Evolutionary conservation across 2,113 vertebrate species (phyloP).

Genomic region (Chrysemys picta): DNA sequence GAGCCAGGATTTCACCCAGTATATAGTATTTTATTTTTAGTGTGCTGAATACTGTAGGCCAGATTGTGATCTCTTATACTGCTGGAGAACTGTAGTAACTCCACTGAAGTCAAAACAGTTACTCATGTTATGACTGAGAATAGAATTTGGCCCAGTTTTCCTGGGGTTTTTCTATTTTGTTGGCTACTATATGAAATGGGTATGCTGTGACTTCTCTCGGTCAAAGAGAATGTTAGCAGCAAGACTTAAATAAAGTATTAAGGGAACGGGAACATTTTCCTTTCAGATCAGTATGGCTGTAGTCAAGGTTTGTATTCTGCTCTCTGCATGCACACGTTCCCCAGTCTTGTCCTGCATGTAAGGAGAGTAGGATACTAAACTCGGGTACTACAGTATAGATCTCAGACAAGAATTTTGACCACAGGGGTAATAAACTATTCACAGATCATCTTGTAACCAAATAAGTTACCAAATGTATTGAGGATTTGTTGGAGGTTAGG

Average conservation of each 20-base stretch:
- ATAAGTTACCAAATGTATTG: not conserved
- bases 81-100: not conserved
- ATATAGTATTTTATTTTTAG: not conserved
- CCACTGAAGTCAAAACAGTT: not conserved
- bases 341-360: constrained; percentile 30
- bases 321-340: not conserved
- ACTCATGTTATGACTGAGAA: not conserved
- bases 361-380: constrained; percentile 27
- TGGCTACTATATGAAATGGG: constrained; percentile 15
- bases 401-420: constrained; percentile 38
- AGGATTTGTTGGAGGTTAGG: constrained; percentile 1
- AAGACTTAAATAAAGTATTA: constrained; percentile 31
- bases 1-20: not conserved
- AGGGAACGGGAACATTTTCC: not conserved
- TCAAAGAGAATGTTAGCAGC: constrained; percentile 24
- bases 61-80: not conserved
- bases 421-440: constrained; percentile 21
- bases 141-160: not conserved
- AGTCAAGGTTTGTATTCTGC: constrained; percentile 31
- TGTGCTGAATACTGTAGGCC: not conserved
- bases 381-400: not conserved
- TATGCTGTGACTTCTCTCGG: not conserved
- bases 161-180: constrained; percentile 23
- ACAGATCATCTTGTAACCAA: not conserved
- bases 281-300: not conserved